phyloP scores from a whole-genome alignment of 2,888 invertebrate species.

The Apamea epomidion region DNA sequence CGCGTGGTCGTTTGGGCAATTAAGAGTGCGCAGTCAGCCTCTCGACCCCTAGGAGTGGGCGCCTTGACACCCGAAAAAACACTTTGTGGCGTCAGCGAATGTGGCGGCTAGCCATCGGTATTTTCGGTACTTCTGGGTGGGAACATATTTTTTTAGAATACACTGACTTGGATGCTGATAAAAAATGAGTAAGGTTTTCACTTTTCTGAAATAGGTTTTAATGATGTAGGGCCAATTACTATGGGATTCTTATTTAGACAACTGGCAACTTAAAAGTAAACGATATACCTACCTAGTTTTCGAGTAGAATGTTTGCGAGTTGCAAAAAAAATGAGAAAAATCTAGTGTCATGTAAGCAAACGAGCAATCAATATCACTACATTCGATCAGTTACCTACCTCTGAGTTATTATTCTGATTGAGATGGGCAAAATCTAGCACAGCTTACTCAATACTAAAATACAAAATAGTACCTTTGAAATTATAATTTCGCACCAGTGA shows the following conservation, averaged over 20 bases:
- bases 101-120: conserved; percentile 29
- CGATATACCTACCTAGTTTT: neutral
- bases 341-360: neutral
- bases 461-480: too few species aligned
- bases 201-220: neutral
- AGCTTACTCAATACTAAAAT: neutral
- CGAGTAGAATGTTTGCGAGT: too few species aligned
- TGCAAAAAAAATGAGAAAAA: neutral
- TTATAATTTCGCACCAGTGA: too few species aligned
- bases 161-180: conserved; percentile 15
- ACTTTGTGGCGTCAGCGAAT: conserved; percentile 53
- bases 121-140: conserved; percentile 26
- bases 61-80: conserved; percentile 62
- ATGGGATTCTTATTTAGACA: neutral
- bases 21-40: conserved; percentile 66
- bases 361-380: neutral
- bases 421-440: neutral
- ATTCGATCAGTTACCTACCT: neutral
- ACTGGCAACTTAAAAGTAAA: neutral
- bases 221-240: neutral
- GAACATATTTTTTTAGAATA: conserved; percentile 50
- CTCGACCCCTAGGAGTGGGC: conserved; percentile 64
- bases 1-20: conserved; percentile 63
- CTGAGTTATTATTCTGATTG: neutral
- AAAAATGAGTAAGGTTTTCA: conserved; percentile 30